Base-by-base conservation (phyloP, 2,797 vertebrate species). In the Pelobates cultripes region DNA sequence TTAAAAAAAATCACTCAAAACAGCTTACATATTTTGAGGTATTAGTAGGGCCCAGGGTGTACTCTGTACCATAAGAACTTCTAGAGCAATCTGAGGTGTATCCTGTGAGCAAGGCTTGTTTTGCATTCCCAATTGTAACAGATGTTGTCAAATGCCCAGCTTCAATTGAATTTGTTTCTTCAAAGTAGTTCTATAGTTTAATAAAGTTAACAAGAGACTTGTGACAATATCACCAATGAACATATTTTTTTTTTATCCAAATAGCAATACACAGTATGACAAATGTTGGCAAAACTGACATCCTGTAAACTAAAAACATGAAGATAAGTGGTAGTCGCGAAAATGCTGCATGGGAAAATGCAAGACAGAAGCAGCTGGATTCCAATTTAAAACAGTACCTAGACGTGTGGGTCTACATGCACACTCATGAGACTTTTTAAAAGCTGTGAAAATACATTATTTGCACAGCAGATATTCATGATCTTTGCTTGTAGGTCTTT, bases 331-430 rank as follows among this genome's bases (percentile, higher is more conserved):
- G 53, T 66, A 41, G 17, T 60, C 8, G 43, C 2, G 42, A 81
- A 71, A 70, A 10, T 64, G 7, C 67, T 17, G 67, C 44, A 64
- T 40, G 61, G 57, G 66, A 81, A 43, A 47, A 64, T 45, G 47
- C 44, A 13, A 70, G 78, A 61, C 51, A 17, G 63, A n/a, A 69
- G 13, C 79, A 71, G 79, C 79, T 76, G 73, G 79, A 71, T 45
- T 64, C 79, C 66, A 81, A 70, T 81, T 76, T 70, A 76, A 76
- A 53, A 42, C 42, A 44, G 72, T 45, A 14, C 43, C 13, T 70
- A 55, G 66, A 47, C 28, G 73, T 53, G 51, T 8, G 63, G 43
- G 17, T 68, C 51, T 80, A 42, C 72, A 41, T 60, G 67, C 43
- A 41, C 47, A 81, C 72, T 70, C 42, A 28, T 17, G 42, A 47